Base-by-base conservation (phyloP, 2,888 invertebrate species). In the Hydrotaea cyrtoneurina region DNA sequence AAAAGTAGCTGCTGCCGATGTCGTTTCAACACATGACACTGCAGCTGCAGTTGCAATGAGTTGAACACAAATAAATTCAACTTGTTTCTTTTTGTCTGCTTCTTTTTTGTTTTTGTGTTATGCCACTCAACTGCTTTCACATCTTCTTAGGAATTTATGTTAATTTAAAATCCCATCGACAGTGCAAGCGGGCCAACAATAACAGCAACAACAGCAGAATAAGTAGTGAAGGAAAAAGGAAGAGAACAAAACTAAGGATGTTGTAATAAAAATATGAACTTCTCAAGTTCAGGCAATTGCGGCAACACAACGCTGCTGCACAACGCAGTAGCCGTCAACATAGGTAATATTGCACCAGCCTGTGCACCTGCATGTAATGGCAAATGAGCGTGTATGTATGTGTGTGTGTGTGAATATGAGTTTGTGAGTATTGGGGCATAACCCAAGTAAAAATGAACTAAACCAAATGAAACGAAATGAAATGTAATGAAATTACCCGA, bases 151-250 rank as follows among this genome's bases (percentile, higher is more conserved):
- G 72, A 85, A 85, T 85, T 85, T 82, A 85, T 85, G 85, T 85
- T 82, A 85, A 85, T 82, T 85, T 82, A 80, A 85, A 82, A 85
- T 17, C 81, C 79, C 79, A 72, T 72, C 78, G 21, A 26, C 80
- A 2, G 50, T n/a, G n/a, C n/a, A 74, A 46, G 26, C 26, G 15
- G 3, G n/a, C n/a, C 55, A 74, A 46, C 23, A 21, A 39, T 23
- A 26, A 50, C 21, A 50, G 50, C 69, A 0, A 31, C 71, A 26
- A n/a, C 59, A 74, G 59, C 5, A 50, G 15, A 59, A 43, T 2
- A n/a, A 57, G 8, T 53, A 76, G 17, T 21, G 72, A 46, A 75
- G 46, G 23, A 71, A 55, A 39, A 74, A 78, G 3, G 69, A 78
- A 57, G 73, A 15, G 23, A 17, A 71, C 77, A 73, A 7, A 23